Evolutionary conservation across 2,888 invertebrate genomes (phyloP).

Genomic region (Actias luna): DNA sequence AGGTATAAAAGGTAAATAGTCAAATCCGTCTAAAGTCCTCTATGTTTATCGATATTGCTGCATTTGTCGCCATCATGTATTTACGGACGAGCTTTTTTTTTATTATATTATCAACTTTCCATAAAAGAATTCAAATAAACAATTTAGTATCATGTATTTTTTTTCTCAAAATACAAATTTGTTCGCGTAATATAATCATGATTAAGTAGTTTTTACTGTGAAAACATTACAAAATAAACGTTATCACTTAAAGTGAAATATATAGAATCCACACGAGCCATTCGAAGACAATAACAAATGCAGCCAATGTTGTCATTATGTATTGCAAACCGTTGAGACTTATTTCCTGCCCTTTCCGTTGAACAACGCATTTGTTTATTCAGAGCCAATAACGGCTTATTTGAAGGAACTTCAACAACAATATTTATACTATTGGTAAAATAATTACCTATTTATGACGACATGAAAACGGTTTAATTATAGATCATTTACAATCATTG

Average conservation of each 20-base stretch:
- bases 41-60: no score
- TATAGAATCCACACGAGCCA: conserved; percentile 9
- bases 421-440: neutral
- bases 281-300: conserved; percentile 26
- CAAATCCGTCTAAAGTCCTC: no score
- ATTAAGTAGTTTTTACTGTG: neutral
- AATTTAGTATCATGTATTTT: neutral
- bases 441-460: neutral
- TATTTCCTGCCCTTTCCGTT: conserved; percentile 30
- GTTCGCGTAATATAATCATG: neutral
- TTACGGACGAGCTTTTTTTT: no score
- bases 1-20: no score
- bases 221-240: neutral
- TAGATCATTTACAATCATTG: neutral
- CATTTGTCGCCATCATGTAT: no score
- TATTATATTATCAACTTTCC: neutral
- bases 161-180: neutral
- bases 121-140: neutral
- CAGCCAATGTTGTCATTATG: conserved; percentile 21
- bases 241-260: conserved; percentile 12
- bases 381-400: conserved; percentile 28
- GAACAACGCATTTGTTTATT: conserved; percentile 29
- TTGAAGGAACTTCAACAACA: neutral
- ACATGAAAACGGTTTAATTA: neutral
- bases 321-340: conserved; percentile 23